Evolutionary conservation across 2,888 invertebrate species (phyloP), one percentile per base, ranked within the genome.

Genomic region (Smittia sp.): DNA sequence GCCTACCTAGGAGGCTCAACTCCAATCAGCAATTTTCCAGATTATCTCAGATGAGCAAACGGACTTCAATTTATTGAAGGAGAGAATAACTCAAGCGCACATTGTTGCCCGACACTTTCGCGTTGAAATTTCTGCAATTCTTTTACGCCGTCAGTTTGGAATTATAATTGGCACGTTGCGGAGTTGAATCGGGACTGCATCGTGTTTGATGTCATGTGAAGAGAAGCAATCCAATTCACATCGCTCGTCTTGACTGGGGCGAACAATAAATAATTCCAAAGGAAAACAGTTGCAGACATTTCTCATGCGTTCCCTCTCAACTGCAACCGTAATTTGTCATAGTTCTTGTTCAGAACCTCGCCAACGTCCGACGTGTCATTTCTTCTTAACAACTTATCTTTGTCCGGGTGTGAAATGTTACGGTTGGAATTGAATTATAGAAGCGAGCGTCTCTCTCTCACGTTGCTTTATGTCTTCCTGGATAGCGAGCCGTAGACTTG

Each of bases 391-490:
- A 62, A 72, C 52, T 72, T 72, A 72, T 72, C 62, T 32, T 46
- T 25, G 27, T 41, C 27, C 52, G 39, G 46, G 69, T 69, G 69
- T 54, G 69, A 69, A 69, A 13, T 58, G 41, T 22, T 18, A 52
- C 11, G 22, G 24, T 27, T 11, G 20, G 27, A 72, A 72, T 70
- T 70, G 70, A 70, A 58, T 72, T 72, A 72, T 72, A 18, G 62
- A 54, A 62, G 54, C 52, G 25, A 62, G 27, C n/a, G 18, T 58
- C 25, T n/a, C 13, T 20, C 41, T 58, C 22, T 63, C 22, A 69
- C 54, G 27, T 69, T 68, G n/a, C 22, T 69, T 69, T 69, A 69
- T 69, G 69, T 69, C 54, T 69, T 69, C 54, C 69, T 54, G 52
- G 24, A 1, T 39, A 54, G 18, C 25, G n/a, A 15, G 39, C 41